These are phyloP conservation scores for Coturnix japonica DNA, from an alignment of 2,113 vertebrate genomes.

Conservation along the genomic window DNA sequence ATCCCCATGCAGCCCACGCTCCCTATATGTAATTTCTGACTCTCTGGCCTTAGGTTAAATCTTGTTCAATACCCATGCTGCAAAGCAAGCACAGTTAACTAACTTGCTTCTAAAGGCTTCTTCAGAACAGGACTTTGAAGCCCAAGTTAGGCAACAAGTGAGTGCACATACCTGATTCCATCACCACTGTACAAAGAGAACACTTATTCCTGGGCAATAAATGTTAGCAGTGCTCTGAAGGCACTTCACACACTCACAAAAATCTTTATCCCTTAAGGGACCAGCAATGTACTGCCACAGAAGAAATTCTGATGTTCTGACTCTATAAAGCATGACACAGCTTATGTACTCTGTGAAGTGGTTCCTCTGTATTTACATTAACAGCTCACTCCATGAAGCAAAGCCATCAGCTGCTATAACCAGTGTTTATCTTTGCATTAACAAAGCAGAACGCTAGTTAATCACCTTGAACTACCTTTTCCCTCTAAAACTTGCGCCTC, in stretches of 20 bases:
- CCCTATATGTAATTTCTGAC: not conserved
- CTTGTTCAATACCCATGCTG: not conserved
- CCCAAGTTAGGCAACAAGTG: not conserved
- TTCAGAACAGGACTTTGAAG: slow-evolving; percentile 18
- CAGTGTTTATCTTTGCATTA: not conserved
- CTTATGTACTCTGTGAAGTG: not conserved
- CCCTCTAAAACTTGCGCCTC: not conserved
- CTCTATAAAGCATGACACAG: not conserved
- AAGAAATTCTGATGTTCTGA: not conserved
- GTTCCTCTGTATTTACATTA: not conserved
- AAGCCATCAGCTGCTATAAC: not conserved
- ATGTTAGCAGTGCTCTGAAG: not conserved
- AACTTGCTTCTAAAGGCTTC: not conserved
- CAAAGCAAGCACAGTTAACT: not conserved
- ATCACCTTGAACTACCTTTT: not conserved
- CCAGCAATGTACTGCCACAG: not conserved
- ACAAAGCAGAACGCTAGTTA: not conserved
- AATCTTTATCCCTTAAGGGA: not conserved
- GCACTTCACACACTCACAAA: not conserved
- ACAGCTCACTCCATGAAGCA: not conserved
- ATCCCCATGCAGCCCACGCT: not conserved
- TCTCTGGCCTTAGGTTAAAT: not conserved
- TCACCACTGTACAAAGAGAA: not conserved
- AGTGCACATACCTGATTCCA: not conserved
- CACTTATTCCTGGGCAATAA: not conserved